A percentile compares a stretch with the other conserved stretches of the same genome.
phyloP scores from a whole-genome alignment of 1,140 invertebrate species.

The Lanistes nyassanus region DNA sequence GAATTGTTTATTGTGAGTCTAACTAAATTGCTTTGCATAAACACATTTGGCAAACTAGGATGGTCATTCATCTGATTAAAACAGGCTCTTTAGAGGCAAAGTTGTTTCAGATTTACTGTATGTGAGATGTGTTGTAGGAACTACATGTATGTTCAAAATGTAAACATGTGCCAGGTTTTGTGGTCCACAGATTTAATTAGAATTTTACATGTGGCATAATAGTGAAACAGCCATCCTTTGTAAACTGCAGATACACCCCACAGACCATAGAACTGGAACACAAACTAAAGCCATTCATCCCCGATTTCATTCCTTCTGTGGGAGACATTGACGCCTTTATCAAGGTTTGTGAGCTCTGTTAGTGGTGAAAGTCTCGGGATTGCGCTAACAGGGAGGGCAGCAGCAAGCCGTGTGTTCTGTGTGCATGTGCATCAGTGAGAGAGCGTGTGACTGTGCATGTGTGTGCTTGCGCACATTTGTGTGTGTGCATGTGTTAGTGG shows the following conservation, averaged over 20 bases:
- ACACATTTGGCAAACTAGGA: too few species aligned
- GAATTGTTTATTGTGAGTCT: background rate
- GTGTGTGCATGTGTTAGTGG: background rate
- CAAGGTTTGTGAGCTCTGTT: constrained; percentile 71
- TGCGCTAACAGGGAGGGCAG: too few species aligned
- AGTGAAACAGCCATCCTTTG: constrained; percentile 4
- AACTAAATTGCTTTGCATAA: too few species aligned
- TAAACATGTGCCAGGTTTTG: too few species aligned
- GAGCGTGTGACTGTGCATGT: background rate
- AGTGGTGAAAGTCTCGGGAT: too few species aligned
- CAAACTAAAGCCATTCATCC: constrained; percentile 93
- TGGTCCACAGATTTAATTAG: too few species aligned
- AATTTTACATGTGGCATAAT: background rate
- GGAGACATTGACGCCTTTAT: constrained; percentile 98
- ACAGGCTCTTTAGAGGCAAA: too few species aligned
- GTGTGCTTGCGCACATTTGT: background rate
- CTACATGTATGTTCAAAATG: too few species aligned
- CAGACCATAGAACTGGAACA: constrained; percentile 90
- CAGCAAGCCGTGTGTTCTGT: background rate
- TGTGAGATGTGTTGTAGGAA: too few species aligned
- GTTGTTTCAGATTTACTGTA: too few species aligned
- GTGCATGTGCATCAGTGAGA: background rate
- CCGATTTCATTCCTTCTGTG: constrained; percentile 96
- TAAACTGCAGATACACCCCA: constrained; percentile 82
- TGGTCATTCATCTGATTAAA: too few species aligned